Conservation (phyloP, 92 coral and sea anemone genomes). For the Porites cylindrica region DNA sequence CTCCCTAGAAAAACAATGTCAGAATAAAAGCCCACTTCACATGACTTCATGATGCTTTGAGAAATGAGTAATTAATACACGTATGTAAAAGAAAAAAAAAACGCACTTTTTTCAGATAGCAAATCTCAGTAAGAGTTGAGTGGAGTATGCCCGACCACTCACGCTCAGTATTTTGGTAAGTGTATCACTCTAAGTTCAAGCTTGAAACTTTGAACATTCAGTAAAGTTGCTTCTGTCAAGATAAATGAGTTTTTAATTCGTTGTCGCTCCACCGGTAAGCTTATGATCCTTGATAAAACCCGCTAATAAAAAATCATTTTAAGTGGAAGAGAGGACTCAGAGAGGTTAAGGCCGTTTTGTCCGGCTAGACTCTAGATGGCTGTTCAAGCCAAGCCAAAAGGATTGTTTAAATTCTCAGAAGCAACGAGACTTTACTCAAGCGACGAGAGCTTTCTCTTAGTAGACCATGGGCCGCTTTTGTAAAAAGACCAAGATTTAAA, state of each 20-base stretch:
- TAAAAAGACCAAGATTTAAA: neutral
- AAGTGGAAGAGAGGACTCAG: neutral
- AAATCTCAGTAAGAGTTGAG: too few species aligned
- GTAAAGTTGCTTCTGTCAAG: neutral
- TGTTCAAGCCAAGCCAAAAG: too few species aligned
- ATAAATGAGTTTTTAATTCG: slow-evolving; percentile 11
- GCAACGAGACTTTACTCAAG: neutral
- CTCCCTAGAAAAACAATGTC: neutral
- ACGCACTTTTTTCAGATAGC: too few species aligned
- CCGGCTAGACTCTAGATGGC: neutral
- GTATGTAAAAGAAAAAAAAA: too few species aligned
- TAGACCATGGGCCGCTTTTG: neutral
- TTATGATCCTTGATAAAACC: neutral
- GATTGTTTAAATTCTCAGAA: neutral
- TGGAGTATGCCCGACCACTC: too few species aligned
- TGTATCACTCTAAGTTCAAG: too few species aligned
- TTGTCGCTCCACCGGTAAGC: neutral
- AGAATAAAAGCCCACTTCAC: neutral
- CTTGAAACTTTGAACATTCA: slow-evolving; percentile 6
- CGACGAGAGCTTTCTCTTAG: too few species aligned
- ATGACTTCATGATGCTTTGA: neutral
- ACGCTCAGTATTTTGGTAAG: too few species aligned
- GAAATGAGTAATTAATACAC: neutral
- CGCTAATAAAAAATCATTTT: slow-evolving; percentile 19
- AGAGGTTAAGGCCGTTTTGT: neutral